Conservation (phyloP, 1,140 invertebrate species). For the Periplaneta americana region DNA sequence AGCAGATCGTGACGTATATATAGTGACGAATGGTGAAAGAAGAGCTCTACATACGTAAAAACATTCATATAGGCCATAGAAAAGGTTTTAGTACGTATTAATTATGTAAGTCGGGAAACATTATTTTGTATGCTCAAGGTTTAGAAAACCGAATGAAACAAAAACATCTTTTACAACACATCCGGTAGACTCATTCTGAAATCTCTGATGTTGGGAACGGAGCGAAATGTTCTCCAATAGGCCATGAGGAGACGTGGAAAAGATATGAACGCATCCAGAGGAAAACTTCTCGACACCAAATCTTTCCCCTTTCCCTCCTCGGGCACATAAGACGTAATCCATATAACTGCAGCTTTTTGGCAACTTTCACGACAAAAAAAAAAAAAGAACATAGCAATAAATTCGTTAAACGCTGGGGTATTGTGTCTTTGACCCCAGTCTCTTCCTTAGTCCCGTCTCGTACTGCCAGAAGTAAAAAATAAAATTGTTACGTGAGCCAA, state of each 20-base stretch:
- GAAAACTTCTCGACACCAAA: not conserved
- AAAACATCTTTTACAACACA: not conserved
- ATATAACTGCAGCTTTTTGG: not conserved
- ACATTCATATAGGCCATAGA: no score
- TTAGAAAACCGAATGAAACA: not conserved
- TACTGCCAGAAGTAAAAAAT: not conserved
- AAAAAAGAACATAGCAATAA: not conserved
- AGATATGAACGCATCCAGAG: not conserved
- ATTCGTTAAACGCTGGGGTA: not conserved
- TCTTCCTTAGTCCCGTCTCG: not conserved
- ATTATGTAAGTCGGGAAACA: no score
- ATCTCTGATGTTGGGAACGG: not conserved
- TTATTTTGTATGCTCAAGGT: no score
- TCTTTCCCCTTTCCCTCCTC: not conserved
- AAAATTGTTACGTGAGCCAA: not conserved
- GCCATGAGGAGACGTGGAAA: not conserved
- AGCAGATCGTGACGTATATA: no score
- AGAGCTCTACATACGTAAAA: no score
- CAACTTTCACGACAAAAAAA: not conserved
- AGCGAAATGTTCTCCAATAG: not conserved
- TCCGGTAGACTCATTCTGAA: not conserved
- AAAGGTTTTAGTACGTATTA: no score
- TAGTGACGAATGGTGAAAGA: no score
- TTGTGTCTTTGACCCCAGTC: no score
- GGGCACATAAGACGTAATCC: not conserved